A percentile compares a stretch with the other conserved stretches of the same genome.
phyloP scores from a whole-genome alignment of 2,888 invertebrate genomes.

The Pelosia muscerda region DNA sequence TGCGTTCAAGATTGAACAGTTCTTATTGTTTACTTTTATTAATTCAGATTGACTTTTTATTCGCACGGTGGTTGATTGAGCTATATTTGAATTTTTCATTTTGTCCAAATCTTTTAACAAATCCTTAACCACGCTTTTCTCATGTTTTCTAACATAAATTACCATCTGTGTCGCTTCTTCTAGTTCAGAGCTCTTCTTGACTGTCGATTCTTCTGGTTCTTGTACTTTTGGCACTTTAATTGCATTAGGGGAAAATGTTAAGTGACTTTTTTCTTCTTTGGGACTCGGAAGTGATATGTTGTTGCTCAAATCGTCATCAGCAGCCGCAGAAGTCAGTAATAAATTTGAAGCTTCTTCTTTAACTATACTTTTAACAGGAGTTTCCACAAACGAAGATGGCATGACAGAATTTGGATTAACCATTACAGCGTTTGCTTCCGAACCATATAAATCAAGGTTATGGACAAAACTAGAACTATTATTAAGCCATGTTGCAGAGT shows the following conservation, averaged over 20 bases:
- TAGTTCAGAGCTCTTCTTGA: slow-evolving; percentile 60
- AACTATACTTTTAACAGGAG: slow-evolving; percentile 78
- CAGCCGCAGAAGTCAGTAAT: slow-evolving; percentile 78
- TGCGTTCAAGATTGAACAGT: slow-evolving; percentile 81
- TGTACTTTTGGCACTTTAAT: slow-evolving; percentile 88
- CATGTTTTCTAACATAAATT: slow-evolving; percentile 80
- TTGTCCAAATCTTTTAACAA: slow-evolving; percentile 87
- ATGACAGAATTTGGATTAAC: slow-evolving; percentile 97
- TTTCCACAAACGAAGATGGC: slow-evolving; percentile 90
- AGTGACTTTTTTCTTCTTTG: slow-evolving; percentile 89
- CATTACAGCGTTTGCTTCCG: slow-evolving; percentile 92
- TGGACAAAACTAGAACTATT: slow-evolving; percentile 89
- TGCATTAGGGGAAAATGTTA: slow-evolving; percentile 90
- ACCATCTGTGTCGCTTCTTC: slow-evolving; percentile 85
- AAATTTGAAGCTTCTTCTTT: slow-evolving; percentile 83
- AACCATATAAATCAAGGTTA: slow-evolving; percentile 89
- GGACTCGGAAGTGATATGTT: slow-evolving; percentile 87
- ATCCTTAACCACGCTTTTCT: slow-evolving; percentile 89
- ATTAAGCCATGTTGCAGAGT: slow-evolving; percentile 87
- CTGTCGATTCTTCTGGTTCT: slow-evolving; percentile 66
- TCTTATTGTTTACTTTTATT: slow-evolving; percentile 80
- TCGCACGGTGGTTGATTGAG: slow-evolving; percentile 74
- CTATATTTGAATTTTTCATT: slow-evolving; percentile 63
- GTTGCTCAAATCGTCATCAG: slow-evolving; percentile 67
- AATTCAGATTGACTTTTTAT: slow-evolving; percentile 80